Conservation (phyloP, 2,888 invertebrate species). For the Hydropsyche betteni region DNA sequence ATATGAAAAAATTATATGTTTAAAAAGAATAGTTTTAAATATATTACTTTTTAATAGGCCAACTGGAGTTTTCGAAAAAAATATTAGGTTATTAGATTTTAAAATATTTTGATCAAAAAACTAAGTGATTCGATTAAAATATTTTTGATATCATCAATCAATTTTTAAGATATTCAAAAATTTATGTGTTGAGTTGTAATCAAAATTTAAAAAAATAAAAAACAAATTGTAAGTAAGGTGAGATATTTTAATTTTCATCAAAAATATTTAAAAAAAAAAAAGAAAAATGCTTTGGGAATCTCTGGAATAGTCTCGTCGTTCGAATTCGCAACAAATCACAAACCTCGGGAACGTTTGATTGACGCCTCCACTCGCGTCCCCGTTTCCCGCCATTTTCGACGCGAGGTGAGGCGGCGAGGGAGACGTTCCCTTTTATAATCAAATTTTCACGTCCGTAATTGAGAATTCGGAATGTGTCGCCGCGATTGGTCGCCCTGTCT, state of each 20-base stretch:
- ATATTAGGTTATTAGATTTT: too few species aligned
- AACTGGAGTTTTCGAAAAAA: too few species aligned
- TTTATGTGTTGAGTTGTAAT: too few species aligned
- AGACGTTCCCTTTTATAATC: constrained; percentile 39
- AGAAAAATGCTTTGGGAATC: not conserved
- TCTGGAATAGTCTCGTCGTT: not conserved
- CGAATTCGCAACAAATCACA: constrained; percentile 30
- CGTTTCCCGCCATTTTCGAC: not conserved
- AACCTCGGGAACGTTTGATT: constrained; percentile 31
- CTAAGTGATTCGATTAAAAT: too few species aligned
- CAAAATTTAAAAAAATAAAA: too few species aligned
- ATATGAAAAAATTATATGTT: too few species aligned
- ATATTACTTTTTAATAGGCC: too few species aligned
- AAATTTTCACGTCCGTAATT: constrained; percentile 43
- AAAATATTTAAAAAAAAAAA: not conserved
- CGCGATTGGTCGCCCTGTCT: constrained; percentile 39
- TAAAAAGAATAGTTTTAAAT: too few species aligned
- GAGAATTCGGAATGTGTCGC: constrained; percentile 45
- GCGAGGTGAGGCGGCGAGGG: too few species aligned
- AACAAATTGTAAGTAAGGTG: not conserved
- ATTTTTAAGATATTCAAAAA: too few species aligned
- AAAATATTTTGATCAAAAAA: too few species aligned
- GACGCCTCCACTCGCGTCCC: constrained; percentile 18
- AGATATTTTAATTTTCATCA: not conserved
- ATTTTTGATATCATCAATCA: too few species aligned